Evolutionary conservation across 2,888 invertebrate species (phyloP).

Genomic region (Lepidonotus clava): DNA sequence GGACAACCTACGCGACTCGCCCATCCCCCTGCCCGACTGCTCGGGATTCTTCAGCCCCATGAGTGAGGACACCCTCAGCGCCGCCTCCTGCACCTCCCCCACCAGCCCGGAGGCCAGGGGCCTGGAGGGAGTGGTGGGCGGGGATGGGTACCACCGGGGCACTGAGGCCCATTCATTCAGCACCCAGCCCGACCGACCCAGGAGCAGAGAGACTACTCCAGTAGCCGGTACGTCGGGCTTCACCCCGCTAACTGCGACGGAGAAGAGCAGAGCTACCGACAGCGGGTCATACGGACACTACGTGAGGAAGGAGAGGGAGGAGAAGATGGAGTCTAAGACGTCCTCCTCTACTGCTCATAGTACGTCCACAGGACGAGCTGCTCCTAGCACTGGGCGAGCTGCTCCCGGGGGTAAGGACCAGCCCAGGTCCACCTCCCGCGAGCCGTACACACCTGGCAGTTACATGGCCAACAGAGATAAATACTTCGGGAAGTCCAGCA

Average conservation of each 20-base stretch:
- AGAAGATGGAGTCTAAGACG: background rate
- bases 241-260: background rate
- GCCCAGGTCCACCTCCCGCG: background rate
- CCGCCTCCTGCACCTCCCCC: background rate
- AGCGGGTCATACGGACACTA: background rate
- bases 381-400: background rate
- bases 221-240: background rate
- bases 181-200: too few species aligned
- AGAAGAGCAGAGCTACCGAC: background rate
- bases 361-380: too few species aligned
- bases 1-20: constrained; percentile 27
- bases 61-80: background rate
- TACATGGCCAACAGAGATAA: constrained; percentile 30
- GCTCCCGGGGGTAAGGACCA: background rate
- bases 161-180: constrained; percentile 23
- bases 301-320: background rate
- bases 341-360: background rate
- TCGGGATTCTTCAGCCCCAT: background rate
- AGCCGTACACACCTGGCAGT: constrained; percentile 30
- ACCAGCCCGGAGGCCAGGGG: background rate
- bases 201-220: background rate
- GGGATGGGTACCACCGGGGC: too few species aligned
- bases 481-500: background rate
- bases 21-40: constrained; percentile 7
- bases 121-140: too few species aligned